phyloP scores from a whole-genome alignment of 1,140 invertebrate species.

The Delia radicum region DNA sequence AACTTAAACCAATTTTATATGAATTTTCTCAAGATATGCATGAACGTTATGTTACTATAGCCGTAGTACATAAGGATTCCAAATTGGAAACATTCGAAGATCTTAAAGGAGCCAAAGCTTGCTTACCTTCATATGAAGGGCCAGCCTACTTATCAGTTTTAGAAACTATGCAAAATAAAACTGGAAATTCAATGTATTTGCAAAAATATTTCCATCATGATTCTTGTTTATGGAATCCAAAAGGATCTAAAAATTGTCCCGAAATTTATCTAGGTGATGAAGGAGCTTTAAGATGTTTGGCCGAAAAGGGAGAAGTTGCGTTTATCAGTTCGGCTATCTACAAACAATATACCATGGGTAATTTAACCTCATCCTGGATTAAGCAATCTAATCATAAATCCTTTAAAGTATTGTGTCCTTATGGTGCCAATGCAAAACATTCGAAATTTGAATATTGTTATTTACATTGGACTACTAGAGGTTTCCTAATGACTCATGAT shows the following conservation, averaged over 20 bases:
- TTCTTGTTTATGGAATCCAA: constrained; percentile 62
- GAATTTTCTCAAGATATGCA: constrained; percentile 64
- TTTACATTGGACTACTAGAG: constrained; percentile 69
- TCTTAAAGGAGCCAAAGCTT: constrained; percentile 68
- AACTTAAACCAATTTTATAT: constrained; percentile 67
- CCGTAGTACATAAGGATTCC: constrained; percentile 67
- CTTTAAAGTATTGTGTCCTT: constrained; percentile 59
- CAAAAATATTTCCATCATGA: constrained; percentile 64
- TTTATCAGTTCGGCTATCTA: constrained; percentile 76
- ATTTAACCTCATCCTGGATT: constrained; percentile 42
- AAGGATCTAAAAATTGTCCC: constrained; percentile 41
- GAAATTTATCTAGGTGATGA: constrained; percentile 58
- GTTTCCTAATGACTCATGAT: constrained; percentile 64
- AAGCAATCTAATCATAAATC: constrained; percentile 30
- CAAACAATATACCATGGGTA: constrained; percentile 62
- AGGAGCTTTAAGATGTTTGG: constrained; percentile 76
- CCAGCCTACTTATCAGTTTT: constrained; percentile 66
- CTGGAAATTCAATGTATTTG: constrained; percentile 46
- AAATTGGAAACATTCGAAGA: constrained; percentile 62
- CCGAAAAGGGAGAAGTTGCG: constrained; percentile 79
- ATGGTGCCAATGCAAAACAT: constrained; percentile 52
- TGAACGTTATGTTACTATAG: constrained; percentile 67
- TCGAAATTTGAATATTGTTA: constrained; percentile 61
- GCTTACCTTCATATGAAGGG: constrained; percentile 68
- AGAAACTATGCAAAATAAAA: constrained; percentile 60